Percentiles rank a stretch among this genome's conserved stretches.
Conservation (phyloP, 2,888 invertebrate species). For the Pseudeuparius sepicola region DNA sequence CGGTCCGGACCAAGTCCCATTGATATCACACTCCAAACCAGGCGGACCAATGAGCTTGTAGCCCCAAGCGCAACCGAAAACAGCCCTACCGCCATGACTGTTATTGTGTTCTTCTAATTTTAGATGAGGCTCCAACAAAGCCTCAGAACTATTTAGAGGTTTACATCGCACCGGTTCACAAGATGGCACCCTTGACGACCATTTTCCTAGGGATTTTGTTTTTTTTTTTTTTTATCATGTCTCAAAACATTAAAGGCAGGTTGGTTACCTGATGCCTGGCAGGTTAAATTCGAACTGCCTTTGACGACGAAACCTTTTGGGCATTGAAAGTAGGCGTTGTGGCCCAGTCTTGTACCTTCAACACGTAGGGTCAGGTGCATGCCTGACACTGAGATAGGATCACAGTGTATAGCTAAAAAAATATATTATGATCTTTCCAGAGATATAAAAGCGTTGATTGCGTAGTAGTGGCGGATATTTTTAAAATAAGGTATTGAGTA, state of each 20-base stretch:
- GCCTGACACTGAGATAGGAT: slow-evolving; percentile 49
- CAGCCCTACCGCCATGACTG: slow-evolving; percentile 68
- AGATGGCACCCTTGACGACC: slow-evolving; percentile 64
- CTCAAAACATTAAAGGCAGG: neutral
- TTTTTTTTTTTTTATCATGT: neutral
- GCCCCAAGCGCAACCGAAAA: slow-evolving; percentile 79
- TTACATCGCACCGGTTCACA: slow-evolving; percentile 76
- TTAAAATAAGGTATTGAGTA: too few relatives aligned
- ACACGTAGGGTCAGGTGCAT: slow-evolving; percentile 58
- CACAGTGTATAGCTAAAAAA: slow-evolving; percentile 51
- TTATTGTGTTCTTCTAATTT: slow-evolving; percentile 70
- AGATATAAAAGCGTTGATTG: slow-evolving; percentile 1
- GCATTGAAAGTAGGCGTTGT: slow-evolving; percentile 67
- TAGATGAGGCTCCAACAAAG: slow-evolving; percentile 58
- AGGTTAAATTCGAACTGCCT: slow-evolving; percentile 69
- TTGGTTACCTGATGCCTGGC: slow-evolving; percentile 62
- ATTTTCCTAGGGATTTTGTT: slow-evolving; percentile 47
- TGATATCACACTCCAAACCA: slow-evolving; percentile 68
- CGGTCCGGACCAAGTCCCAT: slow-evolving; percentile 70
- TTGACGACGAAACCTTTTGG: slow-evolving; percentile 68
- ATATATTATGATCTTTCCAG: slow-evolving; percentile 6
- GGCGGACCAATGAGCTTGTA: slow-evolving; percentile 67
- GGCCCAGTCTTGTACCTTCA: slow-evolving; percentile 70
- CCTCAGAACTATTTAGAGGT: slow-evolving; percentile 52
- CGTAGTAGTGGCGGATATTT: too few relatives aligned